phyloP scores from a whole-genome alignment of 2,797 vertebrate genomes.

The Tinamus major region DNA sequence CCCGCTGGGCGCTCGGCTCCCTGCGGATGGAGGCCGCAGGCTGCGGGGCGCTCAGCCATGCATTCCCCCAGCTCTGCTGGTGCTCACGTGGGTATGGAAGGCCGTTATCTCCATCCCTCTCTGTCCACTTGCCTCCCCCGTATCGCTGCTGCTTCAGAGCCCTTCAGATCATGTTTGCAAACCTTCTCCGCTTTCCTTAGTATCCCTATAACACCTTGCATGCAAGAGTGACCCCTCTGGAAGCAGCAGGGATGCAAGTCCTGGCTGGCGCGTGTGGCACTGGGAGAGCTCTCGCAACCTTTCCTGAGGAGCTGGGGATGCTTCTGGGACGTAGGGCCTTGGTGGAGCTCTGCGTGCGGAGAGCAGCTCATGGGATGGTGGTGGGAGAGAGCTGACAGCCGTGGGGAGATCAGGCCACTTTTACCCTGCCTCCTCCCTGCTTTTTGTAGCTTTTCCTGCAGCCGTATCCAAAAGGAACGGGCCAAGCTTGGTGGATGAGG shows the following conservation, averaged over 20 bases:
- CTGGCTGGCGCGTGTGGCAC: neutral
- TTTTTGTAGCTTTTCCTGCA: neutral
- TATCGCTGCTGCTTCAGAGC: neutral
- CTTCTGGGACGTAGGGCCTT: neutral
- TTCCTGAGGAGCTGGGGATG: neutral
- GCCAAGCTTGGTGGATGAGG: no score
- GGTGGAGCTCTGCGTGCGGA: neutral
- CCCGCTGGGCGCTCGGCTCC: neutral
- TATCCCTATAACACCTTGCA: neutral
- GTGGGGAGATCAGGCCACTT: neutral
- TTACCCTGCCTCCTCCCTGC: neutral
- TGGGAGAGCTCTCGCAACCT: neutral
- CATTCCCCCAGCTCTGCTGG: neutral
- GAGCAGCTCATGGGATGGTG: neutral
- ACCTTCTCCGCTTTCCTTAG: neutral
- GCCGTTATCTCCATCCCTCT: neutral
- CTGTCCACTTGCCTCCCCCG: neutral
- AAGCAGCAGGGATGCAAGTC: neutral
- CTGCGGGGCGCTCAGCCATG: neutral
- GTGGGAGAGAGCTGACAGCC: neutral
- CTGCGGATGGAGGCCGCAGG: neutral
- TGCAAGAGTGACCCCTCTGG: neutral
- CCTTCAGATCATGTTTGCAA: neutral
- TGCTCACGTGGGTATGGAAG: neutral
- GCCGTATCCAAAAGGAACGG: no score